Evolutionary conservation across 2,113 vertebrate species (phyloP).

Genomic region (Ia io): DNA sequence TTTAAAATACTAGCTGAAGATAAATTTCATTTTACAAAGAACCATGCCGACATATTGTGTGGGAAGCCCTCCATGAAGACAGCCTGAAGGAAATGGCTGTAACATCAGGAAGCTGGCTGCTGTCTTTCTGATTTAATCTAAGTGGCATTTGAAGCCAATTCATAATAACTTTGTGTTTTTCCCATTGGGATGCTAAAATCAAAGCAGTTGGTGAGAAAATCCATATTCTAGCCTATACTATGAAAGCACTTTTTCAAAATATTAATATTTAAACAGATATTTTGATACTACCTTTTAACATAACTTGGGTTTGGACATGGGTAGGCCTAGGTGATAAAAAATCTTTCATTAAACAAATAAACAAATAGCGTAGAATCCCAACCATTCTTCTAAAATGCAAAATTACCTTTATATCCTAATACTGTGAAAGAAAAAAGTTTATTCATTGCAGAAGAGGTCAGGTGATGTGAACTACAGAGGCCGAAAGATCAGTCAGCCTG

Average conservation of each 20-base stretch:
- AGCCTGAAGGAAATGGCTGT: background rate
- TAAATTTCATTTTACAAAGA: constrained; percentile 40
- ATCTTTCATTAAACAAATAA: background rate
- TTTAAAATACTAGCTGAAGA: background rate
- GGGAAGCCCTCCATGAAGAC: background rate
- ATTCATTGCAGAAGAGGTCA: background rate
- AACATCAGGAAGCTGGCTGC: background rate
- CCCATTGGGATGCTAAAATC: background rate
- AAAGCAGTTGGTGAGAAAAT: background rate
- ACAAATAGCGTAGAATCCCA: background rate
- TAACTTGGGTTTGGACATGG: background rate
- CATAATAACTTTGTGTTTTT: background rate
- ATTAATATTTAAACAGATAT: background rate
- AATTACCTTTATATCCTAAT: background rate
- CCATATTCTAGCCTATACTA: background rate
- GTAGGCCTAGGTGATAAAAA: background rate
- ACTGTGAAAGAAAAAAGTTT: background rate
- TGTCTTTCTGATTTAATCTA: constrained; percentile 6
- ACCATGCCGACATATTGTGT: background rate
- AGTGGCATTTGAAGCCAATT: constrained; percentile 15
- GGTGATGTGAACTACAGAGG: background rate
- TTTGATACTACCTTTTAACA: background rate
- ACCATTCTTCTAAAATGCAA: constrained; percentile 15
- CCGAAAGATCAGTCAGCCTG: background rate
- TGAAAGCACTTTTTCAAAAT: background rate